A percentile compares a stretch with the other conserved stretches of the same genome.
Conservation (phyloP, 2,888 invertebrate species). For the Heteromurus nitidus region DNA sequence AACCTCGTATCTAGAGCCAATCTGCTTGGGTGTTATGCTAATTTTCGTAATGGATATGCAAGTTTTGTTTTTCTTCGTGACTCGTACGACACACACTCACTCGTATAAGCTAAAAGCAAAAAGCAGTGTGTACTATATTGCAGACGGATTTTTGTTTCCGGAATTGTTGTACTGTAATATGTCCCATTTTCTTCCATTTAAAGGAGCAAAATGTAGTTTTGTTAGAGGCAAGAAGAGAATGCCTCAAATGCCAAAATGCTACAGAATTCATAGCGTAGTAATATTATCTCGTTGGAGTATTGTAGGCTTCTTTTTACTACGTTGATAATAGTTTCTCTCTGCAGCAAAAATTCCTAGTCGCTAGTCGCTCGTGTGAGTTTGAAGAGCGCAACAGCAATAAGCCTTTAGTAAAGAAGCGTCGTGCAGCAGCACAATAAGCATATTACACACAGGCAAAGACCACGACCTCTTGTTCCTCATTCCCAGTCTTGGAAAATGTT, state of each 20-base stretch:
- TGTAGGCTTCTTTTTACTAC: slow-evolving; percentile 38
- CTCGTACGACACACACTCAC: no score
- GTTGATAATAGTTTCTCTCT: background rate
- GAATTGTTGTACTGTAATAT: background rate
- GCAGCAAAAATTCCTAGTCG: background rate
- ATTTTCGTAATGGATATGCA: slow-evolving; percentile 51
- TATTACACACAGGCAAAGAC: slow-evolving; percentile 38
- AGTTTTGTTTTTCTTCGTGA: no score
- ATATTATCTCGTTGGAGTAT: slow-evolving; percentile 19
- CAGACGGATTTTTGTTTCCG: background rate
- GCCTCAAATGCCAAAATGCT: slow-evolving; percentile 1
- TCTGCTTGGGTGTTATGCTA: slow-evolving; percentile 35
- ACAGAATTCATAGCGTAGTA: no score
- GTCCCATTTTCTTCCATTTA: background rate
- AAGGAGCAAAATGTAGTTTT: background rate
- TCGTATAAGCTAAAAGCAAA: background rate
- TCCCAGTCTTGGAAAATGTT: background rate
- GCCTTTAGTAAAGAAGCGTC: no score
- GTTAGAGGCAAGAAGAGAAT: background rate
- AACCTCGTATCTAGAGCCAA: no score
- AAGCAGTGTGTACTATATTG: background rate
- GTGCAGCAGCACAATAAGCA: slow-evolving; percentile 30
- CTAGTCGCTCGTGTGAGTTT: background rate
- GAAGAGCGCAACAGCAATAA: background rate
- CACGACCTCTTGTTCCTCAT: slow-evolving; percentile 42